Percentiles rank a stretch among this genome's conserved stretches.
Evolutionary conservation across 2,888 invertebrate genomes (phyloP).

Genomic region (Diarsia dahlii): DNA sequence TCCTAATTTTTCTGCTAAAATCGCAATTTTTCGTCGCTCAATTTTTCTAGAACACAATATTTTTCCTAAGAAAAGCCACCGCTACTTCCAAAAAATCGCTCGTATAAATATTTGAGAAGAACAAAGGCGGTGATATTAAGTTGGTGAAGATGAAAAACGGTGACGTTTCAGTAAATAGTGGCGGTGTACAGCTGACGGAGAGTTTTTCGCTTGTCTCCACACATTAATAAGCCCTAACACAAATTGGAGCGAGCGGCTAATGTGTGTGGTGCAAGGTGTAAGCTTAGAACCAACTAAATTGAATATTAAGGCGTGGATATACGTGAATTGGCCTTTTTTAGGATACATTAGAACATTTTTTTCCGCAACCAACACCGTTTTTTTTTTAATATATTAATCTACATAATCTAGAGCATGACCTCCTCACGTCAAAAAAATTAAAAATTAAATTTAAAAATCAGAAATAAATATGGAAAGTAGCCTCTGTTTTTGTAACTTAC

Average conservation of each 20-base stretch:
- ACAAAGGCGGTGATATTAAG: slow-evolving; percentile 57
- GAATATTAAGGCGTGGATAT: too few relatives aligned
- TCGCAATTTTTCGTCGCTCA: slow-evolving; percentile 18
- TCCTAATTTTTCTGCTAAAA: slow-evolving; percentile 8
- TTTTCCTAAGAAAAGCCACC: slow-evolving; percentile 22
- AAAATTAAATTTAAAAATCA: too few relatives aligned
- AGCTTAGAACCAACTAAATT: slow-evolving; percentile 15
- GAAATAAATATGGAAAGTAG: too few relatives aligned
- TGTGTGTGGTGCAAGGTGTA: slow-evolving; percentile 65
- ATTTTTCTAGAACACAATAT: slow-evolving; percentile 38
- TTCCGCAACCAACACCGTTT: too few relatives aligned
- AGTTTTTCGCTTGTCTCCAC: slow-evolving; percentile 77
- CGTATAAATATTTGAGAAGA: slow-evolving; percentile 62
- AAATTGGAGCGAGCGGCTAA: slow-evolving; percentile 78
- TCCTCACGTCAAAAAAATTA: too few relatives aligned
- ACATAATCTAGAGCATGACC: too few relatives aligned
- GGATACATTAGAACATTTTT: too few relatives aligned
- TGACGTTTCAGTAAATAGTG: slow-evolving; percentile 65
- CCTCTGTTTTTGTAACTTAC: too few relatives aligned
- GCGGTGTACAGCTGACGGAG: slow-evolving; percentile 67
- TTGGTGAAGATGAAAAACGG: slow-evolving; percentile 64
- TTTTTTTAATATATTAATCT: too few relatives aligned
- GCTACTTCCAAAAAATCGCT: slow-evolving; percentile 49
- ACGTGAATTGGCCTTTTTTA: too few relatives aligned
- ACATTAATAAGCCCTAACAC: slow-evolving; percentile 81